Conservation (phyloP, 2,113 vertebrate species). For the Aramus guarauna region DNA sequence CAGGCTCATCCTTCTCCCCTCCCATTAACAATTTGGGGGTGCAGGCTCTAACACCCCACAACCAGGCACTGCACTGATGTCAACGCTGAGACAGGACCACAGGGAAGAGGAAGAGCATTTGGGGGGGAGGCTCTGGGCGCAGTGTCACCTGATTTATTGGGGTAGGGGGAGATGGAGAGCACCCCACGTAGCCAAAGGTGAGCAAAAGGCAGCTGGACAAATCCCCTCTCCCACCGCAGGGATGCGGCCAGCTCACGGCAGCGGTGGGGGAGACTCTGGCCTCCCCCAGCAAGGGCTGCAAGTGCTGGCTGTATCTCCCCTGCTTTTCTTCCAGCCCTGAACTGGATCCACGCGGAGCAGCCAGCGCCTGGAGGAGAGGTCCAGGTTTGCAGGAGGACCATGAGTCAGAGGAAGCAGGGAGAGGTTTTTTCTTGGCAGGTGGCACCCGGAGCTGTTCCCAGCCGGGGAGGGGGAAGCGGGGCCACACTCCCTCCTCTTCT, state of each 20-base stretch:
- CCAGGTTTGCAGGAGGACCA: slow-evolving; percentile 35
- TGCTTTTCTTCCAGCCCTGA: slow-evolving; percentile 9
- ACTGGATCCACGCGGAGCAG: neutral
- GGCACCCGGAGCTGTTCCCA: neutral
- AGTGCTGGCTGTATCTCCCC: neutral
- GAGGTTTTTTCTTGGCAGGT: slow-evolving; percentile 51
- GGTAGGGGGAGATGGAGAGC: neutral
- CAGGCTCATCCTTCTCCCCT: neutral
- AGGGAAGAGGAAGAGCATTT: neutral
- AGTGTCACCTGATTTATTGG: rapidly evolving
- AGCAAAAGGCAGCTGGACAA: neutral
- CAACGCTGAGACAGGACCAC: neutral
- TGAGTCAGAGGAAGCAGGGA: slow-evolving; percentile 38
- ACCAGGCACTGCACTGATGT: neutral
- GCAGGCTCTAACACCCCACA: neutral
- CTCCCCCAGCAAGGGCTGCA: neutral
- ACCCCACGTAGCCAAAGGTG: neutral
- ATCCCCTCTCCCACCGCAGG: neutral
- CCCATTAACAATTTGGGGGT: neutral
- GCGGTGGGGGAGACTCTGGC: neutral
- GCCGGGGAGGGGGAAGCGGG: neutral
- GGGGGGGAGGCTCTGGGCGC: neutral
- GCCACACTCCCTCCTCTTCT: neutral
- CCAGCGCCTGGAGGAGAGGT: neutral
- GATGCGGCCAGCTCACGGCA: neutral